Conservation (phyloP, 2,113 vertebrate species). For the Thryonomys swinderianus region DNA sequence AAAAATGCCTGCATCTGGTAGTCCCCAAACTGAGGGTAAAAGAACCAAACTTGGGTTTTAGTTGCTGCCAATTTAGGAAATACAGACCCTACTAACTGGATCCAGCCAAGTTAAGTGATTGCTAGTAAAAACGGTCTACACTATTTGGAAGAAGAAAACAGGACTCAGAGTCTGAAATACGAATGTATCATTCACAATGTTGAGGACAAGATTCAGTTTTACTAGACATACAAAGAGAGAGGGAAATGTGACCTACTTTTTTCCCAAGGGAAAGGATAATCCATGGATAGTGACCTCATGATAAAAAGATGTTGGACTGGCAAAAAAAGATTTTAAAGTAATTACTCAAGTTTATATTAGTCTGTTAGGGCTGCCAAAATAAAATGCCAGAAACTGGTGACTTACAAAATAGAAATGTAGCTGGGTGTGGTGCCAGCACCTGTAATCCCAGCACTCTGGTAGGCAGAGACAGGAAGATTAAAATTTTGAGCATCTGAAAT, state of each 20-base stretch:
- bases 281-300: background rate
- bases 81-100: background rate
- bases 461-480: background rate
- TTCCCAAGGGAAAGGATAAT: background rate
- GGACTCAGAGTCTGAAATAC: background rate
- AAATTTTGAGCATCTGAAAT: background rate
- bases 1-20: background rate
- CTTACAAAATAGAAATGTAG: background rate
- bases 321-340: background rate
- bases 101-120: background rate
- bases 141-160: background rate
- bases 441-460: background rate
- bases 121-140: background rate
- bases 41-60: background rate
- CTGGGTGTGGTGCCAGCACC: background rate
- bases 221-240: background rate
- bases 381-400: background rate
- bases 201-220: background rate
- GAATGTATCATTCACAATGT: background rate
- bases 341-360: background rate
- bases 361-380: background rate
- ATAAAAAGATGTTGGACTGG: background rate
- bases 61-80: background rate
- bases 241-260: background rate
- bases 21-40: background rate